Evolutionary conservation across 2,888 invertebrate species (phyloP).

Genomic region (Oscheius myriophilus): DNA sequence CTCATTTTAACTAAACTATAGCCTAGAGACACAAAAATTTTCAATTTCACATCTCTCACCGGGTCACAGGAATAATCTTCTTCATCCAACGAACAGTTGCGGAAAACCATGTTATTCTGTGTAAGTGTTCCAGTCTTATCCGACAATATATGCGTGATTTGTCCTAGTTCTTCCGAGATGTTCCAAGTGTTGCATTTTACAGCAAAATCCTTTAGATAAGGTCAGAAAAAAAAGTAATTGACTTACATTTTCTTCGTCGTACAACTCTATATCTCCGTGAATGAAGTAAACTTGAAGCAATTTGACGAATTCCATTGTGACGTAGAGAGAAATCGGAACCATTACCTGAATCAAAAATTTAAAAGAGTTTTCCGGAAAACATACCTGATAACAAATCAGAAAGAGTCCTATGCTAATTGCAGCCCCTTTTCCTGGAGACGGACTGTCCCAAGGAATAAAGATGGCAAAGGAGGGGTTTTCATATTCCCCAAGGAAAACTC

Average conservation of each 20-base stretch:
- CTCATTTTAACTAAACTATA: no score
- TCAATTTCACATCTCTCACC: no score
- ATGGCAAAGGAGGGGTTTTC: background rate
- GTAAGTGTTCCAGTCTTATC: slow-evolving; percentile 80
- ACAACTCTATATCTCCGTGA: slow-evolving; percentile 86
- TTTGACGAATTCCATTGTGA: slow-evolving; percentile 94
- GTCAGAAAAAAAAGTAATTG: background rate
- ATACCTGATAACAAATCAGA: slow-evolving; percentile 56
- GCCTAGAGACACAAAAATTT: no score
- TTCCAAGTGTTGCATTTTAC: slow-evolving; percentile 82
- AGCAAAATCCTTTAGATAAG: slow-evolving; percentile 77
- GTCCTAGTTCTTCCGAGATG: slow-evolving; percentile 85
- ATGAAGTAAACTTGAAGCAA: slow-evolving; percentile 94
- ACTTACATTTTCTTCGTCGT: slow-evolving; percentile 77
- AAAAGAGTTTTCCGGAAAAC: background rate
- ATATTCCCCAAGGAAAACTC: slow-evolving; percentile 15
- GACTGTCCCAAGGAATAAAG: no score
- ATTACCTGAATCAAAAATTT: slow-evolving; percentile 79
- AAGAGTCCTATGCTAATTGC: background rate
- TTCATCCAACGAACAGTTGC: slow-evolving; percentile 77
- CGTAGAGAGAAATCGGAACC: slow-evolving; percentile 95
- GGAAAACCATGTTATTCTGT: slow-evolving; percentile 95
- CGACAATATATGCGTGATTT: slow-evolving; percentile 60
- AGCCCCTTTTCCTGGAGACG: no score
- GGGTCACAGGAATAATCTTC: slow-evolving; percentile 36